phyloP scores from a whole-genome alignment of 2,888 invertebrate genomes.

The Heteropelma amictum region DNA sequence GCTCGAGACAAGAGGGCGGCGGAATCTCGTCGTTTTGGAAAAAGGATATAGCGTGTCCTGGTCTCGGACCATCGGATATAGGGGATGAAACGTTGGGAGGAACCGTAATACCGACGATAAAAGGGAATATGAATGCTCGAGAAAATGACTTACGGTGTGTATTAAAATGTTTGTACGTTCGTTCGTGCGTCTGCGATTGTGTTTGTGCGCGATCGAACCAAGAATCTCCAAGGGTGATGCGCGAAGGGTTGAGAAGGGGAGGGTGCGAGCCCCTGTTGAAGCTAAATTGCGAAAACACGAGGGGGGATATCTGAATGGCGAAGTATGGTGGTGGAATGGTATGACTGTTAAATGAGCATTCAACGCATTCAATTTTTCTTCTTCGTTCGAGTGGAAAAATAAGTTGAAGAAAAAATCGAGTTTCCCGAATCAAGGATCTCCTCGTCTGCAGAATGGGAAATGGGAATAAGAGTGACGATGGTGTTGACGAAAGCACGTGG shows the following conservation, averaged over 20 bases:
- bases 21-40: background rate
- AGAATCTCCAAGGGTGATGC: conserved; percentile 41
- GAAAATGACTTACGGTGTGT: conserved; percentile 23
- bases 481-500: conserved; percentile 7
- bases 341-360: conserved; percentile 75
- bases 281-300: conserved; percentile 29
- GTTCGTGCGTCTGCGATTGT: background rate
- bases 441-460: conserved; percentile 3
- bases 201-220: background rate
- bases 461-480: conserved; percentile 9
- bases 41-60: background rate
- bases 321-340: conserved; percentile 50
- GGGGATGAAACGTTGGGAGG: background rate
- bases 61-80: conserved; percentile 18
- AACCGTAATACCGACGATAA: conserved; percentile 17
- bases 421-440: conserved; percentile 22
- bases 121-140: conserved; percentile 2
- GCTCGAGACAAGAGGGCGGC: conserved; percentile 21
- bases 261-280: too few species aligned
- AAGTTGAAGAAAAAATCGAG: conserved; percentile 18
- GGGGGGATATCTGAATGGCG: conserved; percentile 22
- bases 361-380: conserved; percentile 67
- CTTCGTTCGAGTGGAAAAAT: conserved; percentile 37
- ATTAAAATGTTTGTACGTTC: too few species aligned
- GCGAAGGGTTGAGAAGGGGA: conserved; percentile 32